Conservation (phyloP, 2,888 invertebrate species). For the Agelastica alni region DNA sequence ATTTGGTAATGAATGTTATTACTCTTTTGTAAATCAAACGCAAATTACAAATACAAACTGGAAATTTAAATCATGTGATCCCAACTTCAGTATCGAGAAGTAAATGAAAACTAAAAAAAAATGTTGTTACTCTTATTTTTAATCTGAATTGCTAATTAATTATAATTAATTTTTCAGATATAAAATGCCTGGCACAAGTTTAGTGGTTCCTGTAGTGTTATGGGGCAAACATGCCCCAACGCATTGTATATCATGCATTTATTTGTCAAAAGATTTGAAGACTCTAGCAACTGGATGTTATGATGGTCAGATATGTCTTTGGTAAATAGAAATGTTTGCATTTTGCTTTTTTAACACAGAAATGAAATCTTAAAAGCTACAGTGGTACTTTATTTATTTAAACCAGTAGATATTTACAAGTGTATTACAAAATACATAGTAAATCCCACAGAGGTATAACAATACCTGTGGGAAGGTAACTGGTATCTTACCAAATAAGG, state of each 20-base stretch:
- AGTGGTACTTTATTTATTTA: background rate
- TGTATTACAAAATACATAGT: too few species aligned
- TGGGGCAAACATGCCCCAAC: constrained; percentile 98
- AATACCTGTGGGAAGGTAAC: too few species aligned
- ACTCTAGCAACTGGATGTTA: constrained; percentile 96
- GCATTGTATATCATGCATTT: constrained; percentile 93
- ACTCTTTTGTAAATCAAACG: constrained; percentile 27
- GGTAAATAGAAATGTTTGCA: constrained; percentile 62
- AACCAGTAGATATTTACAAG: too few species aligned
- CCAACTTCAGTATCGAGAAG: constrained; percentile 24
- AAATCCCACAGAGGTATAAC: too few species aligned
- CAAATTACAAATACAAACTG: constrained; percentile 19
- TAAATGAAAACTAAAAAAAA: too few species aligned
- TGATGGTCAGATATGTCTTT: constrained; percentile 97
- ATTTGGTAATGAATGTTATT: too few species aligned
- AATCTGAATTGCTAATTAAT: background rate
- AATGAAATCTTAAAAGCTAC: background rate
- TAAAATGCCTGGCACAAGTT: constrained; percentile 78
- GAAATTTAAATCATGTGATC: constrained; percentile 34
- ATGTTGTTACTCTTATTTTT: too few species aligned
- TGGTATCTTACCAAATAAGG: too few species aligned
- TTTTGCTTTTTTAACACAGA: background rate
- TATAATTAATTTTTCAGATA: constrained; percentile 25
- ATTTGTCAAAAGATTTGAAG: constrained; percentile 87
- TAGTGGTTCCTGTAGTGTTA: constrained; percentile 95